Conservation (phyloP, 2,797 vertebrate species). For the Ctenochaetus hawaiiensis region DNA sequence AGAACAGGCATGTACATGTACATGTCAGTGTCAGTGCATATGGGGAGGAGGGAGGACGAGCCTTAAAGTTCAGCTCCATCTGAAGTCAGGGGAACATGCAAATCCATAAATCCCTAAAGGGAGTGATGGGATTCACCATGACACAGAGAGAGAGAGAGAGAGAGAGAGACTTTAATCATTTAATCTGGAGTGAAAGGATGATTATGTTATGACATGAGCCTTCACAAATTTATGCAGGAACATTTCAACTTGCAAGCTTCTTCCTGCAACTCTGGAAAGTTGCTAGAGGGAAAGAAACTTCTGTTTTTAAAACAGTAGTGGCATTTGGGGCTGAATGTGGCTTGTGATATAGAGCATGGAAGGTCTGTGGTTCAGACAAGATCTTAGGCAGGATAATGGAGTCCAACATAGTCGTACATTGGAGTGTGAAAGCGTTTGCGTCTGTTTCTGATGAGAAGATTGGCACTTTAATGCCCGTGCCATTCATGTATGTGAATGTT, state of each 20-base stretch:
- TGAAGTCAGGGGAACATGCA: slow-evolving; percentile 63
- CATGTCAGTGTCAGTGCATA: slow-evolving; percentile 43
- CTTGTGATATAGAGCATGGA: no score
- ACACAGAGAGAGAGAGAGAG: slow-evolving; percentile 23
- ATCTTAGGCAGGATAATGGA: no score
- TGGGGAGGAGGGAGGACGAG: slow-evolving; percentile 3
- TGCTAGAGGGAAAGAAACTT: not conserved
- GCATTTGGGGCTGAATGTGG: not conserved
- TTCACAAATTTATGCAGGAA: slow-evolving; percentile 37
- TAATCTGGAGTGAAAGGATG: slow-evolving; percentile 61
- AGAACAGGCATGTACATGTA: slow-evolving; percentile 46
- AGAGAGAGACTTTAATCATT: slow-evolving; percentile 55
- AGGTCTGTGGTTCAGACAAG: no score
- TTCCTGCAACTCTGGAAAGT: not conserved
- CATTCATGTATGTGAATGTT: no score
- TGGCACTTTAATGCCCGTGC: no score
- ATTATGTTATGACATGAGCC: slow-evolving; percentile 48
- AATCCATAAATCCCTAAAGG: slow-evolving; percentile 70
- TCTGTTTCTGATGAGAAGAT: no score
- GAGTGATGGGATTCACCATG: slow-evolving; percentile 45
- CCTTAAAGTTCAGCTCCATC: slow-evolving; percentile 63
- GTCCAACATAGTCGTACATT: no score
- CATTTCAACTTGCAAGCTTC: slow-evolving; percentile 20
- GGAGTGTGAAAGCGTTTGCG: no score
- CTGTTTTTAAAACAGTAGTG: not conserved